Evolutionary conservation across 1,140 invertebrate genomes (phyloP).

Genomic region (Atta colombica): DNA sequence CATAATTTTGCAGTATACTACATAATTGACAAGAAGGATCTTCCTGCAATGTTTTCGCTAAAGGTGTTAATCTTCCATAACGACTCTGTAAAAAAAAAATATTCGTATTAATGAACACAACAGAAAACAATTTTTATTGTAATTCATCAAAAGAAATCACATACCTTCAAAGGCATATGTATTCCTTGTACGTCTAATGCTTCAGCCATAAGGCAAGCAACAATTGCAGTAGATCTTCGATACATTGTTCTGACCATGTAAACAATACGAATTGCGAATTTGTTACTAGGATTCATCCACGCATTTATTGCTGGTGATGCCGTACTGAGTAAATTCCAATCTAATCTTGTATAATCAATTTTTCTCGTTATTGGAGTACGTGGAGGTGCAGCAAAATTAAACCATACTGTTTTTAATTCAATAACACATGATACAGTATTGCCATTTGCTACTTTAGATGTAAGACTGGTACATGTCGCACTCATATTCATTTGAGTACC

Average conservation of each 20-base stretch:
- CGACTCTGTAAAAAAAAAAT: constrained; percentile 90
- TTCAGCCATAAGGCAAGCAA: constrained; percentile 98
- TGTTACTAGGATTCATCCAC: constrained; percentile 98
- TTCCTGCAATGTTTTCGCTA: constrained; percentile 97
- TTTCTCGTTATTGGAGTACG: constrained; percentile 97
- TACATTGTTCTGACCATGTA: constrained; percentile 92
- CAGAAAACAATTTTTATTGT: neutral
- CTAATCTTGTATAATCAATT: constrained; percentile 97
- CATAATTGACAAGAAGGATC: constrained; percentile 98
- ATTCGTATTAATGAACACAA: constrained; percentile 15
- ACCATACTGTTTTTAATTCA: constrained; percentile 97
- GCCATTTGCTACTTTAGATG: constrained; percentile 85
- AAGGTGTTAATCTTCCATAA: constrained; percentile 94
- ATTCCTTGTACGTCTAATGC: constrained; percentile 94
- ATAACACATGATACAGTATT: constrained; percentile 94
- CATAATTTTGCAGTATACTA: constrained; percentile 94
- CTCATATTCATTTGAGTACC: constrained; percentile 85
- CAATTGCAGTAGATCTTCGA: constrained; percentile 93
- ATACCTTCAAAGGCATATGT: constrained; percentile 94
- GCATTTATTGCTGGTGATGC: constrained; percentile 98
- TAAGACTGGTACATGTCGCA: constrained; percentile 76
- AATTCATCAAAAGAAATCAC: constrained; percentile 41
- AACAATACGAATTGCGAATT: constrained; percentile 93
- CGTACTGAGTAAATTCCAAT: constrained; percentile 98
- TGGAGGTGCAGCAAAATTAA: constrained; percentile 98